Base-by-base conservation (phyloP, 30 jellyfish, hydroid and myxozoan species). In the Clytia hemisphaerica region DNA sequence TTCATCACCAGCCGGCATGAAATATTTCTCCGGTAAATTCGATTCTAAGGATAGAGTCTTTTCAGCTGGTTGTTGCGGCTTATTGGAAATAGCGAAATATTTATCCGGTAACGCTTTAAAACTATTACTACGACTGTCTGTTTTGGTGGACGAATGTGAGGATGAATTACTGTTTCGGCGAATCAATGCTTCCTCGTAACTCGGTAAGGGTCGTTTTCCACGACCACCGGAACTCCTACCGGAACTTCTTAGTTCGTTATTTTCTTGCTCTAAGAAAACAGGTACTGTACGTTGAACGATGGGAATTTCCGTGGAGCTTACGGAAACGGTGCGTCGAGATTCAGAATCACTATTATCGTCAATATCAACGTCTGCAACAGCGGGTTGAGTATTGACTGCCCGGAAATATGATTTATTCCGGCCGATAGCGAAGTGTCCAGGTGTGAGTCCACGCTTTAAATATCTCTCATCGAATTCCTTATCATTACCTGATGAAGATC, bases 281-380 rank as follows among this genome's bases (percentile, higher is more conserved):
- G 95, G 74, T 60, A 46, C 49, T 21, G 83, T 49, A 9, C 83
- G 84, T 31, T 76, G 92, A 18, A 77, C 54, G 3, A 54, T 61
- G 12, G 95, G 95, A 6, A 84, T 55, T 35, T 83, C 95, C 30
- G 67, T 71, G 19, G 95, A 83, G 44, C 83, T 68, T 19, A 83
- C 92, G 21, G 95, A 83, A 12, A 83, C 95, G 25, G 83, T 37
- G 26, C 79, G 25, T 18, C 45, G 70, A 18, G 79, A 47, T 67
- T 74, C n/a, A 25, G 35, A n/a, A 24, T 45, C 73, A 26, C 33
- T 46, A 3, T 67, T 45, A 27, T 42, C 32, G 21, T 45, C 79
- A 3, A 28, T 19, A 48, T 48, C 76, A 35, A 33, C 63, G 9
- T 71, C 80, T 18, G 73, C 59, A 14, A 67, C 3, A 4, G 30